These are phyloP conservation scores for Brachyptera putata DNA, from an alignment of 2,888 invertebrate genomes.

Conservation along the genomic window DNA sequence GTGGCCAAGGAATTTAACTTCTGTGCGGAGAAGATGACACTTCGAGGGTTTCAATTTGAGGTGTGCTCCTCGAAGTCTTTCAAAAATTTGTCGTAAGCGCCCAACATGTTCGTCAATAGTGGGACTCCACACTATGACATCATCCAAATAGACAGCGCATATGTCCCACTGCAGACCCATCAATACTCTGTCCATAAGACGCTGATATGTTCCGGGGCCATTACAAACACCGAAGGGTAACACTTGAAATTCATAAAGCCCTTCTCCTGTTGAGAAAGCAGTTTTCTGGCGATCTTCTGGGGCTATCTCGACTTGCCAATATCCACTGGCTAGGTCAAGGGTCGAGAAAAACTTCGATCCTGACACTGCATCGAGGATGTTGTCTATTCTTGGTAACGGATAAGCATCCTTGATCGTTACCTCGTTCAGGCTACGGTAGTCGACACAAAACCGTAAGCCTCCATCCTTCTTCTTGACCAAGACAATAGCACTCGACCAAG, in stretches of 20 bases:
- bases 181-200: background rate
- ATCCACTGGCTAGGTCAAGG: background rate
- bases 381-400: background rate
- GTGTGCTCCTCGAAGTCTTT: background rate
- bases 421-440: slow-evolving; percentile 4
- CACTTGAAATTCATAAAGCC: background rate
- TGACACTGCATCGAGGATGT: background rate
- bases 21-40: background rate
- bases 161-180: background rate
- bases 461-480: background rate
- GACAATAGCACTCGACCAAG: background rate
- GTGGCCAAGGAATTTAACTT: slow-evolving; percentile 6
- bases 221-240: background rate
- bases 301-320: background rate
- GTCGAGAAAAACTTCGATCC: background rate
- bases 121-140: background rate
- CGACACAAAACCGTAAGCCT: background rate
- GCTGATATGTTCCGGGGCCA: background rate
- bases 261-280: background rate
- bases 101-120: background rate
- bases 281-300: background rate
- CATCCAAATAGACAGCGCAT: background rate
- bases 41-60: slow-evolving; percentile 1
- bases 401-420: slow-evolving; percentile 8
- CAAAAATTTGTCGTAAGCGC: background rate